These are phyloP conservation scores for Drosophila prosaltans DNA, from an alignment of 1,140 invertebrate genomes.

Conservation along the genomic window DNA sequence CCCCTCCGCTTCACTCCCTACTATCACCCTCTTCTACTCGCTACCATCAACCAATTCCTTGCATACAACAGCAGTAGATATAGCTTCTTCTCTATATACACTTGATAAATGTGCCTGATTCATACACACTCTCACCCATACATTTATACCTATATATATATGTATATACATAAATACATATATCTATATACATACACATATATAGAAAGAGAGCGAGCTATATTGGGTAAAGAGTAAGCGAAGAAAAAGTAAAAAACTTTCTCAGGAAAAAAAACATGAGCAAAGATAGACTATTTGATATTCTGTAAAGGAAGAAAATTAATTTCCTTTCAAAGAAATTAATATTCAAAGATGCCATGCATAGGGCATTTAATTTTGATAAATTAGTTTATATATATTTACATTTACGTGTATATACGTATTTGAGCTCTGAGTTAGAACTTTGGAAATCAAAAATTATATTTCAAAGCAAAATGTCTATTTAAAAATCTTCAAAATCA, in stretches of 20 bases:
- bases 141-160: constrained; percentile 21
- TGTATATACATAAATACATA: constrained; percentile 33
- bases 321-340: neutral
- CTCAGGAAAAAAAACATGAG: neutral
- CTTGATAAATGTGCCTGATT: constrained; percentile 59
- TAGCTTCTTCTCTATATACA: constrained; percentile 42
- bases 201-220: constrained; percentile 27
- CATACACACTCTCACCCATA: constrained; percentile 38
- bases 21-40: constrained; percentile 8
- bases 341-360: too few relatives aligned
- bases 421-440: too few relatives aligned
- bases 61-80: constrained; percentile 54
- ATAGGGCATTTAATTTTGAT: too few relatives aligned
- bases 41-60: constrained; percentile 36
- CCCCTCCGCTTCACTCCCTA: constrained; percentile 8
- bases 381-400: too few relatives aligned
- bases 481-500: neutral
- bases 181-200: constrained; percentile 44
- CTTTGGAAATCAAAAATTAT: too few relatives aligned
- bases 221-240: constrained; percentile 60
- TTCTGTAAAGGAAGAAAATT: constrained; percentile 8
- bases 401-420: too few relatives aligned
- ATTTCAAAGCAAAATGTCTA: too few relatives aligned
- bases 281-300: constrained; percentile 52
- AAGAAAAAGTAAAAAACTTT: constrained; percentile 46